Evolutionary conservation across 2,797 vertebrate species (phyloP), one percentile per base, ranked within the genome.

Genomic region (Arctocebus calabarensis): DNA sequence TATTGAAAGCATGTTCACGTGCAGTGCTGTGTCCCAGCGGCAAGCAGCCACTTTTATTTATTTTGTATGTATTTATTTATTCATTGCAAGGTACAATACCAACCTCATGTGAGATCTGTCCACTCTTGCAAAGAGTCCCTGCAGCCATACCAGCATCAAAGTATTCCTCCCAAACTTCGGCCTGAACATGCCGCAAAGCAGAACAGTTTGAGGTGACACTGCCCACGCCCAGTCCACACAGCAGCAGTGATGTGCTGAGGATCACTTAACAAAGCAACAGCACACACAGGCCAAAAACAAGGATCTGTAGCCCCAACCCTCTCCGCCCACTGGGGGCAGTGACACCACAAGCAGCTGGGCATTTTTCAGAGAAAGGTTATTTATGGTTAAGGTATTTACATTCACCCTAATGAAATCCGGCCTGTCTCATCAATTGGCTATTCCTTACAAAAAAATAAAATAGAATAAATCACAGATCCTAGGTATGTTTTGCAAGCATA

Each of bases 161-260:
- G 9, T 23, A 3, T 22, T 17, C 23, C 4, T 14, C 5, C 37
- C 7, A 25, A 34, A 52, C 3, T 2, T 62, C 29, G 14, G 40
- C 37, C 40, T 37, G 29, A 0, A 1, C 6, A 13, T 1, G 12
- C 1, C 0, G 1, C 4, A 6, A 1, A 12, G 8, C 2, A 25
- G 14, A 13, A 37, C 0, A 3, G 7, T 7, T 1, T 22, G 61
- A 27, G 16, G 6, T 43, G 7, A 22, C 11, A 27, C 7, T 22
- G 17, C 7, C 7, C 34, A 13, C 0, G 1, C 9, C 13, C 17
- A 10, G 5, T 20, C 5, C 3, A 34, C 29, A 45, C 14, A 25
- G 40, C n/a, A 29, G 22, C 32, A 34, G 25, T 6, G 20, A 27
- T 17, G 2, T 11, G 17, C 2, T 16, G 34, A 45, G 11, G 29